Base-by-base conservation (phyloP, 2,797 vertebrate genomes). In the Gymnothorax reevesii region DNA sequence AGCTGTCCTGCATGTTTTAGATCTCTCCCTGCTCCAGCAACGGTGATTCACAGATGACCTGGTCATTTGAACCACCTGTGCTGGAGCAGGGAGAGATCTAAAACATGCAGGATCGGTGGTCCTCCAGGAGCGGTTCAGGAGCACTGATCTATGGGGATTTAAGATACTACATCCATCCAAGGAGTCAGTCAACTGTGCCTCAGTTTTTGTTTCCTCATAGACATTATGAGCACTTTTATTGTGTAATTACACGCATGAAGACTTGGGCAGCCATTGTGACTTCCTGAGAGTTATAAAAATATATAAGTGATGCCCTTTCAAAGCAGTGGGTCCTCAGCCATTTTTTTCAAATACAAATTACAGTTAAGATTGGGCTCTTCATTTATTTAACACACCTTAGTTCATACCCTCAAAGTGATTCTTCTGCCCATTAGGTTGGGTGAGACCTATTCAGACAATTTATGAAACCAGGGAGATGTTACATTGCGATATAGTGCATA, bases 391-490 rank as follows among this genome's bases (percentile, higher is more conserved):
- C 49, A 80, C 42, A 8, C 15, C 20, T 80, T 52, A 22, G 73
- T 77, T 7, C n/a, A 33, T 8, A 80, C 27, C 52, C 55, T n/a
- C 20, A 17, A 15, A 77, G 73, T 33, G 73, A 13, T 52, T 77
- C 27, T 6, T 49, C 42, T 77, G 73, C 33, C 73, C 6, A 49
- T 33, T 49, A 13, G 15, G 15, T 77, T 20, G 49, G 73, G 1
- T 77, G 8, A 17, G 73, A 77, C 20, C 13, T 49, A 17, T 77
- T 49, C 33, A 77, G 13, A 55, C 17, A 80, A 55, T 55, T 80
- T 54, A 54, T 80, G 77, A 80, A 54, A 80, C 77, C 77, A 80
- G 49, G 49, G 52, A 80, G 77, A 80, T 54, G 52, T 80, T 77
- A 77, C 13, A 49, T 77, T 6, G 42, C 71, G n/a, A 77, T 9